A percentile compares a stretch with the other conserved stretches of the same genome.
Evolutionary conservation across 2,888 invertebrate genomes (phyloP).

Genomic region (Digitonthophagus gazella): DNA sequence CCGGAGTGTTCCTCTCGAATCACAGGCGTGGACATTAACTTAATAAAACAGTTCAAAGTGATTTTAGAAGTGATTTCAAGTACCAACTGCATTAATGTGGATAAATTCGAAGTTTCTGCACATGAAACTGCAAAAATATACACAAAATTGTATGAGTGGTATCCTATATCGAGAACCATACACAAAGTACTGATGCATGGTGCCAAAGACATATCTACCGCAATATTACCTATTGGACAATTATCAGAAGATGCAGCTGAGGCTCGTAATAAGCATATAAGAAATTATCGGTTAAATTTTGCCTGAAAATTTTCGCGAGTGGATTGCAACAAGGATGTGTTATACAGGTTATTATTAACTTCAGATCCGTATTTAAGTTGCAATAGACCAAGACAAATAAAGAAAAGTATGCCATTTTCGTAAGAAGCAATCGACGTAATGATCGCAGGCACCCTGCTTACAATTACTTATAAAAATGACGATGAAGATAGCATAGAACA

Average conservation of each 20-base stretch:
- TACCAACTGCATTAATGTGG: conserved; percentile 16
- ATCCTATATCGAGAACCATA: conserved; percentile 35
- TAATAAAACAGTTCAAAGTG: conserved; percentile 16
- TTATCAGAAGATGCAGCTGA: conserved; percentile 29
- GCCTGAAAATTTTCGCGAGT: conserved; percentile 9
- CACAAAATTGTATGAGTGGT: conserved; percentile 36
- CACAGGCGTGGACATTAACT: conserved; percentile 17
- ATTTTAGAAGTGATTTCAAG: conserved; percentile 23
- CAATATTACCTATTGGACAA: conserved; percentile 23
- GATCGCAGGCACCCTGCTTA: no score
- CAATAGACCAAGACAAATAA: no score
- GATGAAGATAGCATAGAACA: no score
- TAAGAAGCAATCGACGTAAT: no score
- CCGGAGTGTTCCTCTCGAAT: conserved; percentile 18
- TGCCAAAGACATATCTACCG: conserved; percentile 30
- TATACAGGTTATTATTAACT: conserved; percentile 2
- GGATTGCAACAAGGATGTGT: conserved; percentile 1
- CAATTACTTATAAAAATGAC: no score
- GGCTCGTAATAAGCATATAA: conserved; percentile 31
- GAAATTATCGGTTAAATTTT: conserved; percentile 33
- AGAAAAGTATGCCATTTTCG: no score
- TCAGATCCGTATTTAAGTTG: no score
- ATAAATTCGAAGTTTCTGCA: conserved; percentile 32
- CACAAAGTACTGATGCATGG: conserved; percentile 42
- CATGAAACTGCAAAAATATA: conserved; percentile 37